A percentile compares a stretch with the other conserved stretches of the same genome.
phyloP scores from a whole-genome alignment of 2,888 invertebrate genomes.

The Galerucella calmariensis region DNA sequence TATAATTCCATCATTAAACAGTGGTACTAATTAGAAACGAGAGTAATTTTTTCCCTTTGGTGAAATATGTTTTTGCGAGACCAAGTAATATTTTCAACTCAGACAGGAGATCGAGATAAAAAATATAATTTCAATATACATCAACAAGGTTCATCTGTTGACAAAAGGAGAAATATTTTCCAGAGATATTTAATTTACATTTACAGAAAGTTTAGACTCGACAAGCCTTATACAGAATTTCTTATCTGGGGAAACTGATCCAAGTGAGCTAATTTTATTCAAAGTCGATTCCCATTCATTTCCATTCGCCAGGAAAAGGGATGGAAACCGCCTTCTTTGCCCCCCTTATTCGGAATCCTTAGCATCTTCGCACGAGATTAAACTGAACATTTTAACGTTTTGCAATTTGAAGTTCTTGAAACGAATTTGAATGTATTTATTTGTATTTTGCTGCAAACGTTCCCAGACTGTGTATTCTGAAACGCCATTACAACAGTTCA shows the following conservation, averaged over 20 bases:
- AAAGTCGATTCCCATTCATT: conserved; percentile 38
- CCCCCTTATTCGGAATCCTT: conserved; percentile 29
- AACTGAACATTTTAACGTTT: conserved; percentile 40
- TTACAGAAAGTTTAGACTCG: conserved; percentile 20
- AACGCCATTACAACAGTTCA: conserved; percentile 14
- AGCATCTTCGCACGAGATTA: conserved; percentile 38
- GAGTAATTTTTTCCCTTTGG: too few relatives aligned
- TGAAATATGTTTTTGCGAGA: too few relatives aligned
- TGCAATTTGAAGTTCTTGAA: conserved; percentile 41
- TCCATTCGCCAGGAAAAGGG: conserved; percentile 30
- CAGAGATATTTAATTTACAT: conserved; percentile 29
- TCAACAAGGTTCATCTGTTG: conserved; percentile 17
- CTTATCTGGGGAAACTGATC: conserved; percentile 33
- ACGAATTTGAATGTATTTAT: conserved; percentile 45
- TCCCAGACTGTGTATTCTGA: conserved; percentile 30
- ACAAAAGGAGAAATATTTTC: conserved; percentile 22
- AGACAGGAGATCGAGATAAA: background rate
- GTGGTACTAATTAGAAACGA: too few relatives aligned
- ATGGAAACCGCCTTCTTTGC: conserved; percentile 7
- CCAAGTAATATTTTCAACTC: background rate
- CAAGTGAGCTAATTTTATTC: conserved; percentile 37
- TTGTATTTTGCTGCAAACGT: conserved; percentile 38
- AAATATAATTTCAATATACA: background rate
- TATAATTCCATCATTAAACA: too few relatives aligned
- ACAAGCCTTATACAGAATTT: conserved; percentile 16